phyloP scores from a whole-genome alignment of 2,113 vertebrate species.

The Xenotilapia flavipinnis region DNA sequence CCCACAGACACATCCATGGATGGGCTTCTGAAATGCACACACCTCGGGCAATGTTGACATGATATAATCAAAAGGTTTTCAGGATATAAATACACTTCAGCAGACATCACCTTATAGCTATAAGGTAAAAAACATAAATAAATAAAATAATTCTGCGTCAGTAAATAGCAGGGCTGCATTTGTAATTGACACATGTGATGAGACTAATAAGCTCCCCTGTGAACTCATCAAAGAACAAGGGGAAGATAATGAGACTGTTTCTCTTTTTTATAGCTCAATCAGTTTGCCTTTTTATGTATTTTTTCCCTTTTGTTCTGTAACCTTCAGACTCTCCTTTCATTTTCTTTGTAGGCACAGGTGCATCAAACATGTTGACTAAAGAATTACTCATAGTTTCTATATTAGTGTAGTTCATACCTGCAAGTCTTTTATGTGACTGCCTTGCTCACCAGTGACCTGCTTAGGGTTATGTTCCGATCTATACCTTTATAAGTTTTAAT shows the following conservation, averaged over 20 bases:
- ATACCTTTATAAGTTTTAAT: not conserved
- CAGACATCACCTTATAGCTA: not conserved
- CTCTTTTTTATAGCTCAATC: conserved; percentile 51
- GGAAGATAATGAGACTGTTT: conserved; percentile 59
- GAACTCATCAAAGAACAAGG: conserved; percentile 67
- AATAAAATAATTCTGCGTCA: conserved; percentile 7
- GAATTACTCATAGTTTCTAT: not conserved
- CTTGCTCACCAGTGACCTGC: not conserved
- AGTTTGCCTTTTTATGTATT: conserved; percentile 8
- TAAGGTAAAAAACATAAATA: not conserved
- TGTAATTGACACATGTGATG: conserved; percentile 60
- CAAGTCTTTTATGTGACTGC: not conserved
- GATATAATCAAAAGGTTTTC: conserved; percentile 2
- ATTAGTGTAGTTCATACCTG: not conserved
- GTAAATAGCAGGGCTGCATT: conserved; percentile 25
- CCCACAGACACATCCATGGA: not conserved
- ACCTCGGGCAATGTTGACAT: conserved; percentile 19
- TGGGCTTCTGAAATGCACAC: conserved; percentile 4
- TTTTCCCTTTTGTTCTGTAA: conserved; percentile 1
- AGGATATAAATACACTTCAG: not conserved
- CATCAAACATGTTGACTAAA: not conserved
- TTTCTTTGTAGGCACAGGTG: not conserved
- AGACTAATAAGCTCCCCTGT: conserved; percentile 69
- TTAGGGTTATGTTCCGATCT: not conserved
- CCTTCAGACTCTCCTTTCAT: not conserved